Conservation (phyloP, 2,797 vertebrate species). For the Falco biarmicus region DNA sequence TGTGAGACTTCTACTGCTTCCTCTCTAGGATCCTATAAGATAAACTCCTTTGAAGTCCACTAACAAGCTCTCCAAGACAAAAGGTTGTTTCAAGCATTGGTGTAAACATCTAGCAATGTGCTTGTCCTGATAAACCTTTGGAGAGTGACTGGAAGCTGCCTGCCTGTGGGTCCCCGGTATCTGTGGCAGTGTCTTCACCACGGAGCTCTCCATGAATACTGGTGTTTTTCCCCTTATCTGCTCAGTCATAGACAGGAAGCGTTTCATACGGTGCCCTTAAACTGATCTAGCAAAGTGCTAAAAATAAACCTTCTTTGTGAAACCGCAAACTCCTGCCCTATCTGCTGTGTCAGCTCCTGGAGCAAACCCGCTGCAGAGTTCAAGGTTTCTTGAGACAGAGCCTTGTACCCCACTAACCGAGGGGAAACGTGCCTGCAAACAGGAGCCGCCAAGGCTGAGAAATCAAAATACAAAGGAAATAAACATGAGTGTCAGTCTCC, state of each 20-base stretch:
- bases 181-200: accelerated
- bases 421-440: neutral
- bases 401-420: accelerated
- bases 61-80: neutral
- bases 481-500: accelerated
- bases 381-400: neutral
- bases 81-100: accelerated
- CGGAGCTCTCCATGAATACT: accelerated
- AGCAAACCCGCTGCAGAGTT: accelerated
- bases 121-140: neutral
- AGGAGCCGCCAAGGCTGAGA: neutral
- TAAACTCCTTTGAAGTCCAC: neutral
- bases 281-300: neutral
- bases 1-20: neutral
- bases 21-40: neutral
- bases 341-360: neutral
- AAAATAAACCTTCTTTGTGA: neutral
- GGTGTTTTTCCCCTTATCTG: neutral
- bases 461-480: accelerated
- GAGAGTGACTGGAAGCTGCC: neutral
- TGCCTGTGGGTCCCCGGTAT: accelerated
- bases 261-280: neutral
- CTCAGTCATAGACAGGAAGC: neutral
- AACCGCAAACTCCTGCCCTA: neutral
- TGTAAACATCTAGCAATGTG: accelerated